phyloP scores from a whole-genome alignment of 2,113 vertebrate species.

The Stomatorhinus ivindoensis region DNA sequence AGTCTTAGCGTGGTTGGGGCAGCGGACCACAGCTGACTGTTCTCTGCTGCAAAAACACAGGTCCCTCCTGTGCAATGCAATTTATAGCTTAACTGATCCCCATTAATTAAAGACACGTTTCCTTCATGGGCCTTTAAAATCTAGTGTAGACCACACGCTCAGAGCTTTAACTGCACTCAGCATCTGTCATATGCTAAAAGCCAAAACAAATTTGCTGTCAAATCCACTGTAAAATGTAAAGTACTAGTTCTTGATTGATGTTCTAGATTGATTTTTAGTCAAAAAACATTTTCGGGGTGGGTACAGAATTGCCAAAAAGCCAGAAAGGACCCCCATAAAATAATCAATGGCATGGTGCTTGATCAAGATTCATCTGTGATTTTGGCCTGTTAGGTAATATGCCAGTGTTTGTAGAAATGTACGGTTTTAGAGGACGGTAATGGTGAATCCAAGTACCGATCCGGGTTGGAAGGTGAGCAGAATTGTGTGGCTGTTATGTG shows the following conservation, averaged over 20 bases:
- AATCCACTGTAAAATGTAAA: neutral
- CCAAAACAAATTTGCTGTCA: neutral
- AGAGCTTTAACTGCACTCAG: neutral
- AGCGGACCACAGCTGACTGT: neutral
- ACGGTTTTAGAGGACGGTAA: neutral
- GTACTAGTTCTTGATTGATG: neutral
- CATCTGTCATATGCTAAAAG: neutral
- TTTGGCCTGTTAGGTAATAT: neutral
- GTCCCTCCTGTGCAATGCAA: neutral
- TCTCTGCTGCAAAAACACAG: neutral
- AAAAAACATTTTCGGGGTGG: neutral
- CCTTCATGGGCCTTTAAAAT: neutral
- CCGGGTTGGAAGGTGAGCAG: neutral
- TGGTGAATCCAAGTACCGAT: neutral
- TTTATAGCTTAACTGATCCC: neutral
- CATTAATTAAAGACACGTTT: neutral
- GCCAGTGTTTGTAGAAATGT: neutral
- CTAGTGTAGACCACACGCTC: neutral
- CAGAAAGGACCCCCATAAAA: neutral
- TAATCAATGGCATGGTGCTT: neutral
- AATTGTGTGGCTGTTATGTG: neutral
- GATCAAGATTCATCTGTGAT: neutral
- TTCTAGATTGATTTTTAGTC: neutral
- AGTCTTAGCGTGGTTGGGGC: neutral
- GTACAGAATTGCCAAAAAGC: neutral